phyloP scores from a whole-genome alignment of 2,888 invertebrate species.

The Zhuqinia jingwanae region DNA sequence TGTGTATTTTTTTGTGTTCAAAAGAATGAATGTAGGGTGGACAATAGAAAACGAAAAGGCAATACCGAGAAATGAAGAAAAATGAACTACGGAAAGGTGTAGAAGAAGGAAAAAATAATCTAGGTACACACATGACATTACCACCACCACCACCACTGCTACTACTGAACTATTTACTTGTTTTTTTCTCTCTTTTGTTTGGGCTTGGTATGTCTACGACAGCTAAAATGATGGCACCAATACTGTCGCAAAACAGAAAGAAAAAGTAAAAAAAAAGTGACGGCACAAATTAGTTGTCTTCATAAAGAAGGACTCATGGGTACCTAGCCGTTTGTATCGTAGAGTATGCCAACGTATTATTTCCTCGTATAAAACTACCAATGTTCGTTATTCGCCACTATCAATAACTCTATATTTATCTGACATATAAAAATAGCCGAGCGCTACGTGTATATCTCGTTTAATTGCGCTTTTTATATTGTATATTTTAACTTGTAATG shows the following conservation, averaged over 20 bases:
- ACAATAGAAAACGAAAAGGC: background rate
- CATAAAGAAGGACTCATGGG: background rate
- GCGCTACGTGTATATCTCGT: background rate
- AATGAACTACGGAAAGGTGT: slow-evolving; percentile 49
- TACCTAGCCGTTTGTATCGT: no score
- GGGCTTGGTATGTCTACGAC: background rate
- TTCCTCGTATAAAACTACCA: no score
- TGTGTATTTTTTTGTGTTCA: background rate
- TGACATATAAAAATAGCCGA: background rate
- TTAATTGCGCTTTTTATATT: background rate
- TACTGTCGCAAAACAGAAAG: slow-evolving; percentile 1
- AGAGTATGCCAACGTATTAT: no score
- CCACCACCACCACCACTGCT: no score
- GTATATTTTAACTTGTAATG: slow-evolving; percentile 4
- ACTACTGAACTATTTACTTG: slow-evolving; percentile 53
- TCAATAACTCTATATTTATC: background rate
- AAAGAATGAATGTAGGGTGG: background rate
- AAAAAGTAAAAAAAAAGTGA: slow-evolving; percentile 16
- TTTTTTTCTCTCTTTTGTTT: background rate
- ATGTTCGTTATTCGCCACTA: no score
- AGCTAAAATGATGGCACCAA: slow-evolving; percentile 23
- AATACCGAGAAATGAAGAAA: slow-evolving; percentile 3
- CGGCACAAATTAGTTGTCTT: slow-evolving; percentile 29
- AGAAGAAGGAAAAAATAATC: slow-evolving; percentile 48
- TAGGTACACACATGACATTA: slow-evolving; percentile 44